Evolutionary conservation across 2,113 vertebrate species (phyloP), one percentile per base, ranked within the genome.

Genomic region (Cheilinus undulatus): DNA sequence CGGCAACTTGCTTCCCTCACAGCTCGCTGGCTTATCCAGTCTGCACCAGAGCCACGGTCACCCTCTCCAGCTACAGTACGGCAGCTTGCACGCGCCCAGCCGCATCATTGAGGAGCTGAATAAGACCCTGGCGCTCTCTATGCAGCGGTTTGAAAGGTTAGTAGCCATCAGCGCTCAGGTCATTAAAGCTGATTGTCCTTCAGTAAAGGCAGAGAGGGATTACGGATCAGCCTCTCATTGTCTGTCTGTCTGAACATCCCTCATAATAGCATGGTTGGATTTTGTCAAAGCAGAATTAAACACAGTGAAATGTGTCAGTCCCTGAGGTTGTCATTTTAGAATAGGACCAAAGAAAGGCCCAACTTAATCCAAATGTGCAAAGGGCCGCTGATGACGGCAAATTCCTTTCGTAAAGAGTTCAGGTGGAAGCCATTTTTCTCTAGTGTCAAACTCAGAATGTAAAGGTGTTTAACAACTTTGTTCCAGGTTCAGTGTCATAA

Each of bases 141-240:
- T 99, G 95, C 97, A 98, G 90, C 94, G 97, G 92, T 95, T 99
- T 82, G 97, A 99, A 92, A 99, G 97, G 97, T 99, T 90, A 63
- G 93, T 65, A 19, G 45, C 57, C 22, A 5, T 53, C 62, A 28
- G 68, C 5, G 27, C 45, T 42, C 10, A 2, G 45, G 48, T 80
- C 66, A 43, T 71, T 73, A 52, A 61, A 77, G 65, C 48, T 49
- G 51, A 74, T 51, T 78, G 79, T 78, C 45, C 60, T 54, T 12
- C 24, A 49, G 73, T 34, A 69, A 75, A 36, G 13, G 50, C 56
- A 12, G 51, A 1, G 12, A 22, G 15, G 45, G 78, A 77, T 81
- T 77, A 84, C 68, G 57, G 73, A 78, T 80, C 28, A 5, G 24
- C 27, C 5, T 57, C 4, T 20, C 5, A 56, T 51, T 43, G 15